Conservation (phyloP, 2,888 invertebrate species). For the Acleris cristana region DNA sequence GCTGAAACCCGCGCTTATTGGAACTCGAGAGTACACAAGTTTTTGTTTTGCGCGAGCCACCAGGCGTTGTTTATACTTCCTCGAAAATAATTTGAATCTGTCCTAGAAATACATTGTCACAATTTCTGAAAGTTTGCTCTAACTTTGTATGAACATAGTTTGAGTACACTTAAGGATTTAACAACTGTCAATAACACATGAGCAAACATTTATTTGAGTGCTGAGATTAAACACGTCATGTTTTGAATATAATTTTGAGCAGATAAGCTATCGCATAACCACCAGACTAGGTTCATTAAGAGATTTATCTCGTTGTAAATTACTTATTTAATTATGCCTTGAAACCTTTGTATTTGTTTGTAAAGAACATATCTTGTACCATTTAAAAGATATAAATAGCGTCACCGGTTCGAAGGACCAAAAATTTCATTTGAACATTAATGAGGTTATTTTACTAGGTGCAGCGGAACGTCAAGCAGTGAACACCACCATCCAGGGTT, state of each 20-base stretch:
- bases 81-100: too few species aligned
- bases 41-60: neutral
- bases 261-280: neutral
- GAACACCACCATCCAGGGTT: constrained; percentile 97
- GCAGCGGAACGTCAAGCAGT: constrained; percentile 98
- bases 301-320: too few species aligned
- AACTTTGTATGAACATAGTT: neutral
- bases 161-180: constrained; percentile 5
- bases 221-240: too few species aligned
- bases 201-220: neutral
- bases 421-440: neutral
- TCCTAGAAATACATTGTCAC: too few species aligned
- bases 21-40: constrained; percentile 1
- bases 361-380: too few species aligned
- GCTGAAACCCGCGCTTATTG: constrained; percentile 5
- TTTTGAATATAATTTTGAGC: too few species aligned
- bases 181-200: constrained; percentile 11
- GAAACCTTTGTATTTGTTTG: too few species aligned
- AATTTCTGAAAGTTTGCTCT: neutral
- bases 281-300: neutral
- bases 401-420: constrained; percentile 2
- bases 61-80: neutral
- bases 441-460: constrained; percentile 65
- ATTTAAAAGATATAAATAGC: neutral
- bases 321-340: too few species aligned